Evolutionary conservation across 2,797 vertebrate species (phyloP).

Genomic region (Hydrolagus colliei): DNA sequence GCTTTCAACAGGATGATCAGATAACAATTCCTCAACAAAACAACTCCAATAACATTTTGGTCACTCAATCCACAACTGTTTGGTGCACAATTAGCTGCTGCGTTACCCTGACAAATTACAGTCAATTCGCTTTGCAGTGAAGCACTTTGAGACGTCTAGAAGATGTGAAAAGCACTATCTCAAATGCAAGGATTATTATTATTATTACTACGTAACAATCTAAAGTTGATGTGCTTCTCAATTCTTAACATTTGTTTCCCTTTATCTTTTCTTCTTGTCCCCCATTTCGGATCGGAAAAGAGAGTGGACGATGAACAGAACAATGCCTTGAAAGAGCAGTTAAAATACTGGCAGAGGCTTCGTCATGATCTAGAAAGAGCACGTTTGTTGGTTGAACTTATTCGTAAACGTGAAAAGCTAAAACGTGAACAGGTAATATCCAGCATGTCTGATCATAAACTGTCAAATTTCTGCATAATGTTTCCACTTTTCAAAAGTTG

Average conservation of each 20-base stretch:
- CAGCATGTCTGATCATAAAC: background rate
- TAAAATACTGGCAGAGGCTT: slow-evolving; percentile 91
- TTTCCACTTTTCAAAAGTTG: background rate
- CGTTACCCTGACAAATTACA: too few relatives aligned
- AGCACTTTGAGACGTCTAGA: too few relatives aligned
- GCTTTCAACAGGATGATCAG: too few relatives aligned
- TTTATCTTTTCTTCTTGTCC: slow-evolving; percentile 28
- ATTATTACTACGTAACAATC: background rate
- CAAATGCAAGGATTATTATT: too few relatives aligned
- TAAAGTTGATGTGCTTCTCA: background rate
- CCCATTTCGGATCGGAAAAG: slow-evolving; percentile 45
- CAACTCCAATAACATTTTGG: too few relatives aligned
- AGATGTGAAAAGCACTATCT: too few relatives aligned
- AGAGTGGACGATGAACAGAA: slow-evolving; percentile 84
- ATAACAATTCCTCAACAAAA: too few relatives aligned
- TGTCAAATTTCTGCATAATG: background rate
- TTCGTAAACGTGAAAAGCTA: slow-evolving; percentile 92
- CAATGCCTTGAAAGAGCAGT: slow-evolving; percentile 81
- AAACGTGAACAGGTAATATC: slow-evolving; percentile 85
- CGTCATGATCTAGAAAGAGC: slow-evolving; percentile 90
- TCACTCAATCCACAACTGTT: too few relatives aligned
- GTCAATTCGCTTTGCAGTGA: too few relatives aligned
- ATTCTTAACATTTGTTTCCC: background rate
- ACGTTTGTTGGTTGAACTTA: slow-evolving; percentile 82
- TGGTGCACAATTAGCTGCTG: too few relatives aligned